Conservation (phyloP, 1,140 invertebrate species). For the Dufourea novaeangliae region DNA sequence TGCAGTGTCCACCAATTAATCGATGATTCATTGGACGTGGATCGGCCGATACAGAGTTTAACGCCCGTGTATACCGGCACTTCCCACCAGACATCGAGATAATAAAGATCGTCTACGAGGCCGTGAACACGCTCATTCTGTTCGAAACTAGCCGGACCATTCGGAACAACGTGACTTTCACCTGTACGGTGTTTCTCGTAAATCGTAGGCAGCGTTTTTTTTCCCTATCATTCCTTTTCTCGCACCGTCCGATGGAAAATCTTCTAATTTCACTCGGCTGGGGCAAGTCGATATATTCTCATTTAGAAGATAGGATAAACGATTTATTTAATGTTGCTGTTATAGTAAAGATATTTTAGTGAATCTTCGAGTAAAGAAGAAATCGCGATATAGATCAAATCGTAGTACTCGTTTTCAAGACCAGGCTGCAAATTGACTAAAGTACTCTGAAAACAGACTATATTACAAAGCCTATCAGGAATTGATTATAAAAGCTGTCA, state of each 20-base stretch:
- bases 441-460: no score
- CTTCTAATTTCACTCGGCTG: not conserved
- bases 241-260: not conserved
- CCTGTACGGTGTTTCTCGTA: not conserved
- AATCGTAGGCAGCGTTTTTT: not conserved
- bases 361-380: no score
- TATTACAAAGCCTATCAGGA: no score
- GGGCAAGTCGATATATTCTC: not conserved
- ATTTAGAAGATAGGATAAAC: not conserved
- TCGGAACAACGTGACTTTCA: slow-evolving; percentile 1
- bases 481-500: no score
- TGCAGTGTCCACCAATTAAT: not conserved
- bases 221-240: not conserved
- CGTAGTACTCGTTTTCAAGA: no score
- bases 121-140: no score
- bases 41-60: no score
- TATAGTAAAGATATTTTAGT: no score
- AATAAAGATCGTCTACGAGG: not conserved
- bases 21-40: not conserved
- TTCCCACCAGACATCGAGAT: not conserved
- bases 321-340: no score
- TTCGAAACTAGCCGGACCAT: not conserved
- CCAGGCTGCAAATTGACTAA: no score
- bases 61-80: not conserved
- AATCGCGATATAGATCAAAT: no score